Conservation (phyloP, 2,888 invertebrate genomes). For the Ptilodon capucinus region DNA sequence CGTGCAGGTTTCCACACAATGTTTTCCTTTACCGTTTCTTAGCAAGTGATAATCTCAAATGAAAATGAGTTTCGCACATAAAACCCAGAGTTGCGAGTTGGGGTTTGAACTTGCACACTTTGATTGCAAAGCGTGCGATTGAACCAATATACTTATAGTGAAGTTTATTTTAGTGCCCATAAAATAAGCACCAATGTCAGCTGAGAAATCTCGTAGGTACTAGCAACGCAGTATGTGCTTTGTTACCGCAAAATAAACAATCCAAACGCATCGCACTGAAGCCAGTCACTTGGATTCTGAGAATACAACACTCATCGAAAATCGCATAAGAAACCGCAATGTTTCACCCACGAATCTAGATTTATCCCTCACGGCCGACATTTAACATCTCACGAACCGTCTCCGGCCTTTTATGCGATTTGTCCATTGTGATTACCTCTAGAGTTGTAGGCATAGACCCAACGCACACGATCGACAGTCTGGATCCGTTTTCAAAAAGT, state of each 20-base stretch:
- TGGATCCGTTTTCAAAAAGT: background rate
- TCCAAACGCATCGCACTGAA: slow-evolving; percentile 19
- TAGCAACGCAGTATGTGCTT: slow-evolving; percentile 2
- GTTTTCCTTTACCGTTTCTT: too few relatives aligned
- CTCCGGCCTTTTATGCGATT: slow-evolving; percentile 52
- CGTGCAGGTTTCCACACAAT: too few relatives aligned
- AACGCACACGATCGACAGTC: background rate
- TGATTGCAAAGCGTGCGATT: too few relatives aligned
- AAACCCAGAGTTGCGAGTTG: too few relatives aligned
- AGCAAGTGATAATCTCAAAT: too few relatives aligned
- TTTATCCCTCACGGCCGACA: slow-evolving; percentile 53
- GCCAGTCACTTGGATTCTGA: slow-evolving; percentile 30
- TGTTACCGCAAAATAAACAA: slow-evolving; percentile 23
- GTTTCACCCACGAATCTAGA: slow-evolving; percentile 45
- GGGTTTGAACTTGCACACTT: too few relatives aligned
- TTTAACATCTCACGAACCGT: slow-evolving; percentile 58
- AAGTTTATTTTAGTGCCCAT: too few relatives aligned
- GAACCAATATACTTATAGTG: too few relatives aligned
- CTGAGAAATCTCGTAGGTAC: background rate
- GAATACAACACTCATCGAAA: slow-evolving; percentile 27
- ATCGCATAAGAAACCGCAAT: slow-evolving; percentile 39
- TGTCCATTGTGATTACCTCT: slow-evolving; percentile 63
- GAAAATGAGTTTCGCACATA: too few relatives aligned
- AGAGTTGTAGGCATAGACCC: background rate
- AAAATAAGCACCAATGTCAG: too few relatives aligned